Percentiles rank a stretch among this genome's conserved stretches.
These are phyloP conservation scores for Drosophila chauvacae DNA, from an alignment of 1,140 invertebrate genomes.

Conservation along the genomic window DNA sequence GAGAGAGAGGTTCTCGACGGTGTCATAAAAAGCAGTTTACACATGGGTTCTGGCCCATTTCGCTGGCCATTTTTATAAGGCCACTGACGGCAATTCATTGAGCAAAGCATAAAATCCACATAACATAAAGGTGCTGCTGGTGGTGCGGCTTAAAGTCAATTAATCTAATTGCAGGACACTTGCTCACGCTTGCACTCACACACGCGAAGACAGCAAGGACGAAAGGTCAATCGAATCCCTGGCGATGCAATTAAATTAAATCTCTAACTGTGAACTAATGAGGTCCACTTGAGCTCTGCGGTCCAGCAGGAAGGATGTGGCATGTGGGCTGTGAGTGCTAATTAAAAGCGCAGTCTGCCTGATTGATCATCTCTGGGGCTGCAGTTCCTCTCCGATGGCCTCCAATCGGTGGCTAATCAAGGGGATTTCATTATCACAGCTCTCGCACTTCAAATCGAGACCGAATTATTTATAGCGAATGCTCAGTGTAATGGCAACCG, in stretches of 20 bases:
- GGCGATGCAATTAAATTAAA: conserved; percentile 71
- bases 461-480: conserved; percentile 64
- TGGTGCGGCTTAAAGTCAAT: conserved; percentile 53
- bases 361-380: conserved; percentile 39
- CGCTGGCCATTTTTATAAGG: conserved; percentile 66
- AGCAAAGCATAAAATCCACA: conserved; percentile 23
- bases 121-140: conserved; percentile 15
- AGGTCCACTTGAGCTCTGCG: conserved; percentile 58
- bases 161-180: conserved; percentile 69
- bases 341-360: conserved; percentile 54
- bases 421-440: conserved; percentile 65
- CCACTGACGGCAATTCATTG: conserved; percentile 65
- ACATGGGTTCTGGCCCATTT: conserved; percentile 60
- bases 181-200: conserved; percentile 8
- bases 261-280: conserved; percentile 67
- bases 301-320: conserved; percentile 15
- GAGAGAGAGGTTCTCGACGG: conserved; percentile 41
- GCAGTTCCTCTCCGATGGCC: conserved; percentile 28
- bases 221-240: conserved; percentile 56
- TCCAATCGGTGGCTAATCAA: conserved; percentile 61
- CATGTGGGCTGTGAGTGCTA: conserved; percentile 24
- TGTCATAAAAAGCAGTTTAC: conserved; percentile 71
- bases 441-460: conserved; percentile 62
- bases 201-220: conserved; percentile 33
- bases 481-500: conserved; percentile 73